Evolutionary conservation across 2,113 vertebrate species (phyloP).

Genomic region (Oncorhynchus mykiss): DNA sequence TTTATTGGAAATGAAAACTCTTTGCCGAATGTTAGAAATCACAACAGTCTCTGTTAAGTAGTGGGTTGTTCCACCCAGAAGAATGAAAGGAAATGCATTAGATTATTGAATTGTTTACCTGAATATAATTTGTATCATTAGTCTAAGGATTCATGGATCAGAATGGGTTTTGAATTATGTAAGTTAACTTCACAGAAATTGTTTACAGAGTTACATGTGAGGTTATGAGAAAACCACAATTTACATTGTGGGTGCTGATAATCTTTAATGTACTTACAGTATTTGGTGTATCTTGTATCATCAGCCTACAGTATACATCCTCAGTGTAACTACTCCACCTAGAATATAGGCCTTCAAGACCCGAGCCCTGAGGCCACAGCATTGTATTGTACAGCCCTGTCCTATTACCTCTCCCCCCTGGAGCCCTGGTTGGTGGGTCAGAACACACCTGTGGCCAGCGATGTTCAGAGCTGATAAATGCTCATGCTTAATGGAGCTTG

Average conservation of each 20-base stretch:
- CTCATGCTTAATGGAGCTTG: conserved; percentile 56
- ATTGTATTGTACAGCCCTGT: too few species aligned
- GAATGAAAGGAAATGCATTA: background rate
- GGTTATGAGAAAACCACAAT: background rate
- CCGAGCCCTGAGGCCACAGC: too few species aligned
- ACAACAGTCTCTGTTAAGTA: conserved; percentile 1
- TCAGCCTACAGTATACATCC: too few species aligned
- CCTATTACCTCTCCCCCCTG: conserved; percentile 18
- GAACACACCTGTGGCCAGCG: conserved; percentile 50
- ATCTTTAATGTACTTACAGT: background rate
- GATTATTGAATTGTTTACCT: too few species aligned
- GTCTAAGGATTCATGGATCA: background rate
- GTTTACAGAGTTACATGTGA: background rate
- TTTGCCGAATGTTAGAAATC: conserved; percentile 36
- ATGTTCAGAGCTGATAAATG: conserved; percentile 26
- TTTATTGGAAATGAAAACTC: conserved; percentile 42
- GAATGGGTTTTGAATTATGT: background rate
- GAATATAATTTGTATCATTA: too few species aligned
- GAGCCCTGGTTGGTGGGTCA: conserved; percentile 11
- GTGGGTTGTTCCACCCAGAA: background rate
- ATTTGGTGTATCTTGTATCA: background rate
- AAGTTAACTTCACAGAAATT: too few species aligned
- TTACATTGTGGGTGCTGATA: background rate
- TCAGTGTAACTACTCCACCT: too few species aligned
- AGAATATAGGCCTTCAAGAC: too few species aligned